phyloP scores from a whole-genome alignment of 2,113 vertebrate species.

The Phylloscopus trochilus region DNA sequence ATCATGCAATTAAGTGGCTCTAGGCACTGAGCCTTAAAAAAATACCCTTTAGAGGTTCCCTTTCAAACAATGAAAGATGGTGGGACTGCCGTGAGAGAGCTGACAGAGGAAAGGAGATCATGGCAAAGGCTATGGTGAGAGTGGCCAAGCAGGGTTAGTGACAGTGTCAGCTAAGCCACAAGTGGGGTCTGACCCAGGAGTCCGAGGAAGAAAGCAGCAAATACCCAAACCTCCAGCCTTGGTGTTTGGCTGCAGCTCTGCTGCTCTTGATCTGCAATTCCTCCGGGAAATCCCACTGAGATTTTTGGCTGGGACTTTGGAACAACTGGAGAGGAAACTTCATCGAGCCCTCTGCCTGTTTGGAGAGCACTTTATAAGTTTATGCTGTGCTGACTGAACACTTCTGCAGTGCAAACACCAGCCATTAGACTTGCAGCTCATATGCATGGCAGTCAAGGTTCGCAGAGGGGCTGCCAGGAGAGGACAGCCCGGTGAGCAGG shows the following conservation, averaged over 20 bases:
- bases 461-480: background rate
- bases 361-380: conserved; percentile 44
- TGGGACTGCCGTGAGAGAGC: background rate
- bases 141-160: background rate
- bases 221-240: background rate
- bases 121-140: background rate
- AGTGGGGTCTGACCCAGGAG: background rate
- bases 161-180: background rate
- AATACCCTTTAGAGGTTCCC: background rate
- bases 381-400: conserved; percentile 50
- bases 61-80: background rate
- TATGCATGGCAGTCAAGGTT: background rate
- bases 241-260: background rate
- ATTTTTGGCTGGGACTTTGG: conserved; percentile 52
- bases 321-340: conserved; percentile 57
- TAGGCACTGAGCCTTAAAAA: background rate
- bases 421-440: background rate
- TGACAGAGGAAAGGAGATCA: background rate
- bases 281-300: conserved; percentile 34
- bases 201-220: background rate
- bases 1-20: background rate
- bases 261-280: background rate
- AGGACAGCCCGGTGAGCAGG: background rate
- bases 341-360: conserved; percentile 26
- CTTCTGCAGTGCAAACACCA: conserved; percentile 35